Evolutionary conservation across 2,888 invertebrate genomes (phyloP), one percentile per base, ranked within the genome.

Genomic region (Trachelus stipa): DNA sequence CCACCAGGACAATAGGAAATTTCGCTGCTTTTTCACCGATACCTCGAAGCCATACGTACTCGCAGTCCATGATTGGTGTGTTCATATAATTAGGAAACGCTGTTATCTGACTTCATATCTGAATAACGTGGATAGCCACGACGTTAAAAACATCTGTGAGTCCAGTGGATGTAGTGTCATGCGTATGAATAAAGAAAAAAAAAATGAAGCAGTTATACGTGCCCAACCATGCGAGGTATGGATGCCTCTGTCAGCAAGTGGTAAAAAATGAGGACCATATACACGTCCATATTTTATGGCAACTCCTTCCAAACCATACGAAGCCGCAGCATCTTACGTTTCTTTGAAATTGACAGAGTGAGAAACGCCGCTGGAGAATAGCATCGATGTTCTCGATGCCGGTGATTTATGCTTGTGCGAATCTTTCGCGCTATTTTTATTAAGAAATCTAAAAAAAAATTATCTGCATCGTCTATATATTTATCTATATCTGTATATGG

Each of bases 241-340:
- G 23, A 33, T 23, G 71, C 3, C 71, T 71, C 71, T 71, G 71
- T 71, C 71, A 71, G 71, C 33, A 71, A 33, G 33, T 34, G 12
- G n/a, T 74, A 74, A 74, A 74, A 74, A 74, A 37, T 74, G 74
- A 74, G 74, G 30, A 74, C 34, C 74, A 35, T 73, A 73, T 34
- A 34, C 35, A 73, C 35, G 34, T 34, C 6, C 73, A 73, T 74
- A 74, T 74, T 74, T 74, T 74, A 74, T 23, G 15, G 30, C 11
- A 12, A 37, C 74, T 35, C 74, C 74, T 74, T 3, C 37, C 71
- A 23, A 71, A 71, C n/a, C 71, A 34, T 33, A 23, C 71, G 71
- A 31, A 71, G 35, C 34, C 35, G 23, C 35, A 74, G 74, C 74
- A 23, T 35, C 74, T 74, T 74, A 74, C 35, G 74, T 74, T 74